These are phyloP conservation scores for Lampropteryx suffumata DNA, from an alignment of 2,888 invertebrate genomes.

Conservation along the genomic window DNA sequence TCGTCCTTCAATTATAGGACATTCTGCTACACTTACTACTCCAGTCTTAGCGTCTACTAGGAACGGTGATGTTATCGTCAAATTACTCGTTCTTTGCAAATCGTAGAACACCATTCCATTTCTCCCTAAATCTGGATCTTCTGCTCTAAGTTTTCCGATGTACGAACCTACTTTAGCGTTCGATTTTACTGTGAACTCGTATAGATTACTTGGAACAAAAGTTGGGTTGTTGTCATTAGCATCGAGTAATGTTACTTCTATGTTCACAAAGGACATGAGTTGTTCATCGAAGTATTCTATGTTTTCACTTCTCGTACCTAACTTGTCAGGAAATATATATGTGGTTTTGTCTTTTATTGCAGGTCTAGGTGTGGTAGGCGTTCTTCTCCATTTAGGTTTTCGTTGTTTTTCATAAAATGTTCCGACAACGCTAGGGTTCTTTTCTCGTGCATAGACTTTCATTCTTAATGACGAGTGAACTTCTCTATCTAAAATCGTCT, in stretches of 20 bases:
- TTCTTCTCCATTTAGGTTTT: slow-evolving; percentile 67
- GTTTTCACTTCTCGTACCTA: slow-evolving; percentile 66
- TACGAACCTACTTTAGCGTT: slow-evolving; percentile 87
- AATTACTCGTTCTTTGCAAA: slow-evolving; percentile 86
- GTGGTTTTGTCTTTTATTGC: slow-evolving; percentile 67
- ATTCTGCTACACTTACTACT: slow-evolving; percentile 85
- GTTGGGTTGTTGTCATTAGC: slow-evolving; percentile 96
- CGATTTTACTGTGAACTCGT: slow-evolving; percentile 88
- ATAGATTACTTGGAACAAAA: slow-evolving; percentile 92
- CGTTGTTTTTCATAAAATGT: slow-evolving; percentile 69
- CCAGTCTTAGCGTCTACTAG: slow-evolving; percentile 88
- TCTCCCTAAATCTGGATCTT: slow-evolving; percentile 90
- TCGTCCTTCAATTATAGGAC: slow-evolving; percentile 86
- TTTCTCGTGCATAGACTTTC: slow-evolving; percentile 91
- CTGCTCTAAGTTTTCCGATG: slow-evolving; percentile 90
- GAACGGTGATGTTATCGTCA: slow-evolving; percentile 86
- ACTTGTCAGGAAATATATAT: slow-evolving; percentile 74
- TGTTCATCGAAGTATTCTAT: slow-evolving; percentile 73
- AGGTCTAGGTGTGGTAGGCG: slow-evolving; percentile 49
- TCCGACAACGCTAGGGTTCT: slow-evolving; percentile 86
- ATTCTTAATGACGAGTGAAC: slow-evolving; percentile 87
- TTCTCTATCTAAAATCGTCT: slow-evolving; percentile 91
- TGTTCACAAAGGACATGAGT: slow-evolving; percentile 84
- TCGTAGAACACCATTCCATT: slow-evolving; percentile 89
- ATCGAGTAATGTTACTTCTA: slow-evolving; percentile 92